Evolutionary conservation across 1,140 invertebrate species (phyloP).

Genomic region (Plectrocnemia conspersa): DNA sequence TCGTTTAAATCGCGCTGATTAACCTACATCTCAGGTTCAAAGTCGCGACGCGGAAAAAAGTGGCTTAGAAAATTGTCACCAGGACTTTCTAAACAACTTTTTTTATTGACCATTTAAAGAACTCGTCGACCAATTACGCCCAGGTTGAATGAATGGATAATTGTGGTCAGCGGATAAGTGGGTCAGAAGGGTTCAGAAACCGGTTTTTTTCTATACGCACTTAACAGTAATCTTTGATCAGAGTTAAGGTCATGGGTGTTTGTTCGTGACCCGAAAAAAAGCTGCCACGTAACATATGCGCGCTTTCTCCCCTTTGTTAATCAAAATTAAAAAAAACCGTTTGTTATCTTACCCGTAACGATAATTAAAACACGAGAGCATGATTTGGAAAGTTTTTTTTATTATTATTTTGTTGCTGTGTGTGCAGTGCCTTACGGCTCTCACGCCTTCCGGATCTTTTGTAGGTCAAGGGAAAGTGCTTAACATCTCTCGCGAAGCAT

Average conservation of each 20-base stretch:
- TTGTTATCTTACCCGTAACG: slow-evolving; percentile 13
- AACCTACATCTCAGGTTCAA: background rate
- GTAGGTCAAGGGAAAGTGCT: slow-evolving; percentile 24
- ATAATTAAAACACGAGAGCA: slow-evolving; percentile 18
- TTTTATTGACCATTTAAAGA: too few relatives aligned
- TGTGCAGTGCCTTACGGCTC: slow-evolving; percentile 5
- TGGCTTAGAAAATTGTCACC: background rate
- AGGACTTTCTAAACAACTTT: slow-evolving; percentile 33
- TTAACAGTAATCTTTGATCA: too few relatives aligned
- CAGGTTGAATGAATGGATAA: too few relatives aligned
- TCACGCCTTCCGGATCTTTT: slow-evolving; percentile 13
- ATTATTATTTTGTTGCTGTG: slow-evolving; percentile 11
- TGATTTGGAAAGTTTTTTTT: slow-evolving; percentile 17
- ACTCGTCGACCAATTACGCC: too few relatives aligned
- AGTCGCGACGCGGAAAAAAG: background rate
- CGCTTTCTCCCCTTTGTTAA: slow-evolving; percentile 17
- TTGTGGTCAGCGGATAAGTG: background rate
- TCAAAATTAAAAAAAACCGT: slow-evolving; percentile 6
- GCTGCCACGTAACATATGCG: background rate
- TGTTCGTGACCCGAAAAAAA: slow-evolving; percentile 16
- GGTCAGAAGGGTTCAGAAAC: background rate
- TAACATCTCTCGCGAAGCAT: slow-evolving; percentile 8
- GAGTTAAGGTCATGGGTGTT: background rate
- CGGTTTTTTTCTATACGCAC: too few relatives aligned
- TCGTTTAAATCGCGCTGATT: background rate